phyloP scores from a whole-genome alignment of 1,140 invertebrate species.

The Aphis craccivora region DNA sequence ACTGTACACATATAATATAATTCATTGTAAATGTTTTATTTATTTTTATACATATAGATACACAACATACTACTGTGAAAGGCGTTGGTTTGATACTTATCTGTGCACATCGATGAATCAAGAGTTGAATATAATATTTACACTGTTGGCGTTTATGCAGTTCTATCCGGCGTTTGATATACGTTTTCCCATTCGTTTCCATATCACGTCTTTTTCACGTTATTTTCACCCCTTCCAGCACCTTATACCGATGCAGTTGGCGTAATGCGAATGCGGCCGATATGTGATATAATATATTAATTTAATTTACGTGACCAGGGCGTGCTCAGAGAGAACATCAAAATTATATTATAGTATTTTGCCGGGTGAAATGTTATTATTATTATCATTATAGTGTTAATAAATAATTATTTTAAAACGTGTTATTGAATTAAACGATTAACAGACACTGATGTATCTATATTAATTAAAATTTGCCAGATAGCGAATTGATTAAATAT shows the following conservation, averaged over 20 bases:
- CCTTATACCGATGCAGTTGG: neutral
- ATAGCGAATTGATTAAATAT: neutral
- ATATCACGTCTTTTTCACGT: neutral
- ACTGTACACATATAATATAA: neutral
- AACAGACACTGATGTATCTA: too few species aligned
- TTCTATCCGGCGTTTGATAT: neutral
- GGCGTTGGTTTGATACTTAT: neutral
- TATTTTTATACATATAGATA: neutral
- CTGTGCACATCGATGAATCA: neutral
- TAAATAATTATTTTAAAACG: neutral
- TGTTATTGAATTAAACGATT: neutral
- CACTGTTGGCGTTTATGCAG: neutral
- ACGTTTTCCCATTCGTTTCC: neutral
- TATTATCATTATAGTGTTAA: neutral
- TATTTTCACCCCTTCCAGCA: neutral
- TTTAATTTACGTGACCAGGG: neutral
- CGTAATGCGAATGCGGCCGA: neutral
- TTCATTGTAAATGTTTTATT: neutral
- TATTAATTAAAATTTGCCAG: neutral
- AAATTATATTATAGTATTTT: neutral
- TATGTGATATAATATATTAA: neutral
- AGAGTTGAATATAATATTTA: neutral
- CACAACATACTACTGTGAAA: neutral
- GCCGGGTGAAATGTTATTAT: neutral
- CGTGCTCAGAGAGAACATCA: neutral